phyloP scores from a whole-genome alignment of 2,888 invertebrate species.

The Scaptomyza caliginosa region DNA sequence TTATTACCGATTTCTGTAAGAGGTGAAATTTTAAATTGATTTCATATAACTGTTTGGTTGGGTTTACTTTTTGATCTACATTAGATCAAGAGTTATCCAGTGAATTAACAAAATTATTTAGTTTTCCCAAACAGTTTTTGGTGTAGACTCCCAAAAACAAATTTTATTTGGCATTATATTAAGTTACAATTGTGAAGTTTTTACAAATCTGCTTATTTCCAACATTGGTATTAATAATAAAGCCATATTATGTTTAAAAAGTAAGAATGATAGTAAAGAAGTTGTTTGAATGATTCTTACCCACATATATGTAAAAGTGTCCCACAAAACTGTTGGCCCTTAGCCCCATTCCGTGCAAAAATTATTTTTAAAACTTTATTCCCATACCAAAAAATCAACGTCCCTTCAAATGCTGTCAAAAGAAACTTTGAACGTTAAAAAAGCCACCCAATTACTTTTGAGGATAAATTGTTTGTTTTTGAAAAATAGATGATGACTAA shows the following conservation, averaged over 20 bases:
- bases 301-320: constrained; percentile 39
- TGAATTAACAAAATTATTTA: not conserved
- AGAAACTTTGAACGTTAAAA: constrained; percentile 67
- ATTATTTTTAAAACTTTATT: constrained; percentile 26
- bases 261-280: constrained; percentile 20
- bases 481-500: constrained; percentile 21
- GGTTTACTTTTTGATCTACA: not conserved
- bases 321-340: constrained; percentile 40
- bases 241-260: constrained; percentile 10
- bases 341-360: constrained; percentile 19
- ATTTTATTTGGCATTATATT: constrained; percentile 45
- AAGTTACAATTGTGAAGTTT: constrained; percentile 31
- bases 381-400: constrained; percentile 51
- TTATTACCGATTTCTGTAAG: not conserved
- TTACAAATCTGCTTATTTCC: constrained; percentile 60
- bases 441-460: constrained; percentile 28
- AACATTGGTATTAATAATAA: constrained; percentile 36
- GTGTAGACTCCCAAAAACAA: constrained; percentile 36
- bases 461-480: constrained; percentile 8
- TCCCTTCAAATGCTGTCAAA: constrained; percentile 59
- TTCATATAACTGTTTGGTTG: not conserved
- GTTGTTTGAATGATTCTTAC: constrained; percentile 42
- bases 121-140: not conserved
- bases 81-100: not conserved
- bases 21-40: too few relatives aligned